phyloP scores from a whole-genome alignment of 2,888 invertebrate genomes.

The Dastarcus helophoroides region DNA sequence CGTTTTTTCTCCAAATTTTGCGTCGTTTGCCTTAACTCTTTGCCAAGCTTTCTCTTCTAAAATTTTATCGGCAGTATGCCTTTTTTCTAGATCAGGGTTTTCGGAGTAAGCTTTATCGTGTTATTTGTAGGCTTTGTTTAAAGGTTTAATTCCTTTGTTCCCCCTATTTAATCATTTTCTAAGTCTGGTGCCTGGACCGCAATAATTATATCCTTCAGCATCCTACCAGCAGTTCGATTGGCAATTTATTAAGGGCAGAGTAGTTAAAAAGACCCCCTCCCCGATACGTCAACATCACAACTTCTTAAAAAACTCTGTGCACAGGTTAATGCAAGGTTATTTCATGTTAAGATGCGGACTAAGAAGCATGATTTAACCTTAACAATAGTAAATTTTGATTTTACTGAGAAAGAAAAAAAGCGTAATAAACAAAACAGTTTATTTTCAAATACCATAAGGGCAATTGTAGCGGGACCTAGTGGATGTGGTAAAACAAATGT shows the following conservation, averaged over 20 bases:
- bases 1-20: constrained; percentile 19
- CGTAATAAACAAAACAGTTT: constrained; percentile 20
- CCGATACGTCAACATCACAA: constrained; percentile 2
- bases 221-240: constrained; percentile 18
- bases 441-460: constrained; percentile 21
- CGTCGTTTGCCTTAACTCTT: constrained; percentile 18
- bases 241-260: constrained; percentile 17
- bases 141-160: constrained; percentile 21
- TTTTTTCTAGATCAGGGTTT: constrained; percentile 13
- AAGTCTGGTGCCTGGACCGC: constrained; percentile 16
- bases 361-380: constrained; percentile 1
- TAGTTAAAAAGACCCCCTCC: constrained; percentile 16
- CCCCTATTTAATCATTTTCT: constrained; percentile 19
- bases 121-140: constrained; percentile 21
- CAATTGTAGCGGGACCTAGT: constrained; percentile 26
- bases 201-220: constrained; percentile 16
- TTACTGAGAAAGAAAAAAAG: neutral
- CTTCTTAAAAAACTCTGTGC: neutral
- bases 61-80: constrained; percentile 27
- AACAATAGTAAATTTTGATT: constrained; percentile 3
- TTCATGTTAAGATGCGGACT: constrained; percentile 1
- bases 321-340: neutral
- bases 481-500: constrained; percentile 31
- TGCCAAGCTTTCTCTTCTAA: constrained; percentile 22
- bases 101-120: constrained; percentile 22